Base-by-base conservation (phyloP, 2,113 vertebrate species). In the Colius striatus region DNA sequence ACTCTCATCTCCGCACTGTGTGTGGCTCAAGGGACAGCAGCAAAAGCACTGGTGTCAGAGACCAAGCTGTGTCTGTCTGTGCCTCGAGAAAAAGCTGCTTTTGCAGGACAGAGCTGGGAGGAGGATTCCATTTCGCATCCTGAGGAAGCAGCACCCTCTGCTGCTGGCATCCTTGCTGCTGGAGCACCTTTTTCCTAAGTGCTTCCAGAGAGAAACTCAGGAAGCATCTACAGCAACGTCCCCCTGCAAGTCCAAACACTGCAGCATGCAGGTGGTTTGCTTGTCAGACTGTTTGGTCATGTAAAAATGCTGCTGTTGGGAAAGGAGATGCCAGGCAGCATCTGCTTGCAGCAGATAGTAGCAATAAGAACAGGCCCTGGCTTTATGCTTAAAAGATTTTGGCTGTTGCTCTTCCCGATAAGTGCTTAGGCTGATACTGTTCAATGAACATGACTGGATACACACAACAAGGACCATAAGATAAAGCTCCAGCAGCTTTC, bases 131-230 rank as follows among this genome's bases (percentile, higher is more conserved):
- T 79, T 14, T 50, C 1, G 25, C 67, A 91, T 87, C 19, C 1
- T 45, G 83, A 45, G 93, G 29, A 4, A 53, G 93, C 93, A 96
- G 95, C 96, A 78, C 94, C 96, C 96, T 92, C 96, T 97, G 94
- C 93, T 93, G 96, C 95, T 16, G 89, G 67, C 58, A 8, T 4
- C 5, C 57, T 25, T 4, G 43, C 2, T 41, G 62, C 51, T 50
- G 0, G 29, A 77, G 73, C 80, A 11, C 36, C 43, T 48, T 34
- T 2, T 4, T 1, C n/a, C 13, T 2, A 4, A 16, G 50, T 0
- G 2, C 60, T 73, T 3, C 57, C 67, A 5, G 78, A 36, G 71
- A 25, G 45, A 5, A 79, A 50, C 63, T 15, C 29, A 2, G 66
- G 57, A 29, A 73, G 22, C 72, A 8, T 15, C 53, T 4, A 2